Percentiles rank a stretch among this genome's conserved stretches.
Evolutionary conservation across 2,888 invertebrate genomes (phyloP).

Genomic region (Eristalis pertinax): DNA sequence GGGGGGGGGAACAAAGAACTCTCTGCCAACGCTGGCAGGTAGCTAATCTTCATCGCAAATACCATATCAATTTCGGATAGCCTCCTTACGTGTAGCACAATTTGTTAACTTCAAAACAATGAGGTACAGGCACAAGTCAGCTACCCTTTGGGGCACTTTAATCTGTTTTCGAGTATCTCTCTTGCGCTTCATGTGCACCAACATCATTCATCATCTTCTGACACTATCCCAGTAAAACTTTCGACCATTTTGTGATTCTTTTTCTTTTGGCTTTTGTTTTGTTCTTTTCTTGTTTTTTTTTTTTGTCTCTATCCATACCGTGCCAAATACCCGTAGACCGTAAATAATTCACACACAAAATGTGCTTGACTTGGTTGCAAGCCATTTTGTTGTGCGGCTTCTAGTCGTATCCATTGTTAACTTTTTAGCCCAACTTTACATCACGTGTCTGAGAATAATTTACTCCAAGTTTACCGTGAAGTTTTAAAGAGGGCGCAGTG

Average conservation of each 20-base stretch:
- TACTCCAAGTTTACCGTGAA: conserved; percentile 52
- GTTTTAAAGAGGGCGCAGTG: conserved; percentile 63
- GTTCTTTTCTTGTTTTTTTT: neutral
- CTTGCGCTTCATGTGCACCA: conserved; percentile 8
- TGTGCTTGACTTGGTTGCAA: conserved; percentile 53
- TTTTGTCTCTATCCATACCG: neutral
- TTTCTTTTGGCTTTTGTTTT: neutral
- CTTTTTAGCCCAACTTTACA: conserved; percentile 56
- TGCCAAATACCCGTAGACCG: conserved; percentile 56
- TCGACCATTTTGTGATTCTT: conserved; percentile 47
- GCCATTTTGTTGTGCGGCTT: conserved; percentile 43
- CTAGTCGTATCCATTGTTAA: conserved; percentile 50
- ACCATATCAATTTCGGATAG: neutral
- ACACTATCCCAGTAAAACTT: conserved; percentile 56
- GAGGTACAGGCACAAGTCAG: neutral
- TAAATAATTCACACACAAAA: conserved; percentile 64
- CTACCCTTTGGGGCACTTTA: neutral
- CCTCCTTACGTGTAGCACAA: neutral
- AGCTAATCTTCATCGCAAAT: neutral
- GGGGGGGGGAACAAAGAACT: neutral
- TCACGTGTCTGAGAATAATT: conserved; percentile 67
- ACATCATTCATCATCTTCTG: conserved; percentile 66
- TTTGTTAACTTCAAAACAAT: conserved; percentile 3
- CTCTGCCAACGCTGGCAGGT: neutral
- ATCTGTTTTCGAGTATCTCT: neutral